A percentile compares a stretch with the other conserved stretches of the same genome.
These are phyloP conservation scores for Mus musculus DNA, from an alignment of 2,113 vertebrate genomes.

Conservation along the genomic window DNA sequence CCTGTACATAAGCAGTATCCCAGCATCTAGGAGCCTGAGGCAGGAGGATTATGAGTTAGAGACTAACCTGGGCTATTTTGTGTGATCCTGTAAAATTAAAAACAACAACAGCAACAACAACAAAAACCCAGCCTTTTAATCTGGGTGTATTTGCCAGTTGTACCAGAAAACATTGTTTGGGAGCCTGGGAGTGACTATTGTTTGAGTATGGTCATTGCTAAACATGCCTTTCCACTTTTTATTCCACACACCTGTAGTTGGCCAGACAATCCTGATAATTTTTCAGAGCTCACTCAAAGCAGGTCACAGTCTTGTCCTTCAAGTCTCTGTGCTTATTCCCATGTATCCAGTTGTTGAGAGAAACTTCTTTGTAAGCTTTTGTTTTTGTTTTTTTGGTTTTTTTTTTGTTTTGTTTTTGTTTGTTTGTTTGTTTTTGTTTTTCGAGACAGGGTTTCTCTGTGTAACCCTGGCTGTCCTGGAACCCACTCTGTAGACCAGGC, in stretches of 20 bases:
- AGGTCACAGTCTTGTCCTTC: neutral
- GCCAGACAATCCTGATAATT: slow-evolving; percentile 26
- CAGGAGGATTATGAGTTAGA: neutral
- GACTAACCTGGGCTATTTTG: neutral
- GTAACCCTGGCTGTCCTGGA: no score
- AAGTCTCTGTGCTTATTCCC: neutral
- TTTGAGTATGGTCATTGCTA: neutral
- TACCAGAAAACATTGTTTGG: neutral
- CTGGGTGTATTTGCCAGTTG: neutral
- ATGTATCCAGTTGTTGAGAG: slow-evolving; percentile 11
- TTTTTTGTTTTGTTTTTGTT: no score
- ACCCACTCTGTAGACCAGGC: no score
- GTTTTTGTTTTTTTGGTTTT: no score
- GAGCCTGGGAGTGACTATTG: neutral
- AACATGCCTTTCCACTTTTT: neutral
- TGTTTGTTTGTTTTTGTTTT: no score
- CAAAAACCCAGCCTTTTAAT: neutral
- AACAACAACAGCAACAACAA: neutral
- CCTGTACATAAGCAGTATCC: neutral
- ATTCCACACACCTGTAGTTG: neutral
- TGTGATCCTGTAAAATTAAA: neutral
- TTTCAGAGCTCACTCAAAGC: slow-evolving; percentile 34
- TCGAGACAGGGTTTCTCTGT: no score
- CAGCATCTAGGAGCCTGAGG: neutral
- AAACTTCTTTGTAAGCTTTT: slow-evolving; percentile 9